Conservation (phyloP, 2,888 invertebrate genomes). For the Nasonovia ribisnigri region DNA sequence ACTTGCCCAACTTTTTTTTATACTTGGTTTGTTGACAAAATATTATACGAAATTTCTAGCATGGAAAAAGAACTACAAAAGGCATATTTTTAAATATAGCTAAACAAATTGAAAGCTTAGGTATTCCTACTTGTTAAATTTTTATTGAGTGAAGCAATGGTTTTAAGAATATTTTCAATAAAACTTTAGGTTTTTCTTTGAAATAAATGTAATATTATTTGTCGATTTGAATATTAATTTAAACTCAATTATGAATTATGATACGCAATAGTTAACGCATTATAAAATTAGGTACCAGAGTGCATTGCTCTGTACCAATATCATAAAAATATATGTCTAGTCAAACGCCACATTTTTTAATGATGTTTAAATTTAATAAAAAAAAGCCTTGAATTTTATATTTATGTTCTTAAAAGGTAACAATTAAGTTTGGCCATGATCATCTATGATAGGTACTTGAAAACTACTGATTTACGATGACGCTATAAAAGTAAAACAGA, state of each 20-base stretch:
- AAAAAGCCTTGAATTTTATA: conserved; percentile 1
- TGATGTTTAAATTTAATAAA: conserved; percentile 43
- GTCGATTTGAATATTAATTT: conserved; percentile 22
- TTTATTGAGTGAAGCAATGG: not conserved
- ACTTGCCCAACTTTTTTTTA: too few species aligned
- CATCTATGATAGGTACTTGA: not conserved
- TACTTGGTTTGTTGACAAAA: not conserved
- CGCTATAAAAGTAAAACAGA: not conserved
- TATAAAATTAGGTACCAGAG: not conserved
- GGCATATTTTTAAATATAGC: not conserved
- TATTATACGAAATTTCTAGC: not conserved
- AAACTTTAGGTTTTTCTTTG: not conserved
- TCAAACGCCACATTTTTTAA: conserved; percentile 23
- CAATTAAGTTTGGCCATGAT: not conserved
- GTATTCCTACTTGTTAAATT: too few species aligned
- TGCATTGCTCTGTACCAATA: conserved; percentile 26
- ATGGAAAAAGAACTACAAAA: not conserved
- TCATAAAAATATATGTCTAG: conserved; percentile 43
- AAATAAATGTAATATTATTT: conserved; percentile 4
- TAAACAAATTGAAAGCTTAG: not conserved
- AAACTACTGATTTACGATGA: not conserved
- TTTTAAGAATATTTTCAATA: not conserved
- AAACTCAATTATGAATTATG: not conserved
- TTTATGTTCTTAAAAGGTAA: not conserved
- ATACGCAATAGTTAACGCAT: not conserved